These are phyloP conservation scores for Anarsia innoxiella DNA, from an alignment of 2,888 invertebrate genomes.

Conservation along the genomic window DNA sequence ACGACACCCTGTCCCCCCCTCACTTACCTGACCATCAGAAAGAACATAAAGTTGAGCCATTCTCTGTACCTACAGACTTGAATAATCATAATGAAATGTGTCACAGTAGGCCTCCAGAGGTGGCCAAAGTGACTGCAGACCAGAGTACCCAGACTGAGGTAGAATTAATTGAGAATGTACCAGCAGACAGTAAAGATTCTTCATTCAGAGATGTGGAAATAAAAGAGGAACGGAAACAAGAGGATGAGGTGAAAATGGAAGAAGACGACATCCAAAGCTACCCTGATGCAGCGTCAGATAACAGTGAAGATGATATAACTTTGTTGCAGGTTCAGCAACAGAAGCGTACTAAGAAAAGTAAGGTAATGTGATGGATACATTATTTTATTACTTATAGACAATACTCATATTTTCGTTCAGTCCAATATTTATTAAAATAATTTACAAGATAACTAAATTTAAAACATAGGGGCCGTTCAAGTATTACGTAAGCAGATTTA, in stretches of 20 bases:
- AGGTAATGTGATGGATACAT: too few species aligned
- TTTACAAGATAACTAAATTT: too few species aligned
- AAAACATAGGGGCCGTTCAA: too few species aligned
- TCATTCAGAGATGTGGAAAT: conserved; percentile 26
- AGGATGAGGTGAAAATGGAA: conserved; percentile 37
- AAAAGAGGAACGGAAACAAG: conserved; percentile 39
- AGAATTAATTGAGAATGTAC: background rate
- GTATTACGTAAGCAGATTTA: too few species aligned
- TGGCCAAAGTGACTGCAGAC: conserved; percentile 22
- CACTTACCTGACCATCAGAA: conserved; percentile 12
- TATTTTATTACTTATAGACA: too few species aligned
- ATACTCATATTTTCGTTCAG: too few species aligned
- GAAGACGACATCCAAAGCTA: too few species aligned
- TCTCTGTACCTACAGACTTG: background rate
- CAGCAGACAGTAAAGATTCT: too few species aligned
- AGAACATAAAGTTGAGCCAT: conserved; percentile 1
- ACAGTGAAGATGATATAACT: conserved; percentile 49
- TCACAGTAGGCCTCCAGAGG: background rate
- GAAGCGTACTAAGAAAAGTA: conserved; percentile 29
- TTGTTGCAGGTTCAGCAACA: conserved; percentile 44
- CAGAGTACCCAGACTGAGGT: conserved; percentile 48
- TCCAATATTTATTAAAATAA: too few species aligned
- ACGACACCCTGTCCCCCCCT: conserved; percentile 18
- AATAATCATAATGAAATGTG: background rate
- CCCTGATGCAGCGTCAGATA: too few species aligned